Percentiles rank a stretch among this genome's conserved stretches.
These are phyloP conservation scores for Drosophila cardini DNA, from an alignment of 1,140 invertebrate species.

Conservation along the genomic window DNA sequence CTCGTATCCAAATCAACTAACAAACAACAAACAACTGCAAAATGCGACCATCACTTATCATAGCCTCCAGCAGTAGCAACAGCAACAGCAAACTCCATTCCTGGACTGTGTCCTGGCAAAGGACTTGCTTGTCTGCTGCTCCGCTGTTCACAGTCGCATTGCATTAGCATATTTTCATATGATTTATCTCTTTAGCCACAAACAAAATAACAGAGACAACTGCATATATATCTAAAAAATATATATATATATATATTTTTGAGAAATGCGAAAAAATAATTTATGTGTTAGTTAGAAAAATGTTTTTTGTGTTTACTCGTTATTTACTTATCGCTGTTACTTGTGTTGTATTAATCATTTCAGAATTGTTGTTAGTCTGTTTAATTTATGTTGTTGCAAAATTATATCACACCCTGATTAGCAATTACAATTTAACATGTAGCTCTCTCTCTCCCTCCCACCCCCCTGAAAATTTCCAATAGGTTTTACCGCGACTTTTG, in stretches of 20 bases:
- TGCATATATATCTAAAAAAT: constrained; percentile 36
- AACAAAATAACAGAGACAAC: constrained; percentile 38
- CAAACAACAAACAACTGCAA: constrained; percentile 72
- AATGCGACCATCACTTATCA: constrained; percentile 77
- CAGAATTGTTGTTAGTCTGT: constrained; percentile 20
- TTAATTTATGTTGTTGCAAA: constrained; percentile 20
- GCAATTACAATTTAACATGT: constrained; percentile 26
- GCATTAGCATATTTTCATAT: constrained; percentile 78
- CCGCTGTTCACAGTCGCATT: constrained; percentile 65
- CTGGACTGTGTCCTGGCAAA: constrained; percentile 13
- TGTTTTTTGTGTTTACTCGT: constrained; percentile 70
- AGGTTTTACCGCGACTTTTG: constrained; percentile 27
- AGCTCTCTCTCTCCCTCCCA: background rate
- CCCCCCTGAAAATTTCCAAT: background rate
- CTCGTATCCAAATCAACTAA: constrained; percentile 63
- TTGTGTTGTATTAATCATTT: constrained; percentile 59
- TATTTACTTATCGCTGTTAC: constrained; percentile 67
- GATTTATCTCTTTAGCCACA: constrained; percentile 62
- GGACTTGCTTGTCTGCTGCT: constrained; percentile 40
- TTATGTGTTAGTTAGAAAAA: constrained; percentile 77
- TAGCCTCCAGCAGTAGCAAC: constrained; percentile 47
- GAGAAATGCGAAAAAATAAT: constrained; percentile 57
- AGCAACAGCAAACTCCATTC: constrained; percentile 30
- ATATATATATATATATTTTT: constrained; percentile 25
- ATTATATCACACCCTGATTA: constrained; percentile 27